These are phyloP conservation scores for Amblyopsis rosae DNA, from an alignment of 2,113 vertebrate species.

Conservation along the genomic window DNA sequence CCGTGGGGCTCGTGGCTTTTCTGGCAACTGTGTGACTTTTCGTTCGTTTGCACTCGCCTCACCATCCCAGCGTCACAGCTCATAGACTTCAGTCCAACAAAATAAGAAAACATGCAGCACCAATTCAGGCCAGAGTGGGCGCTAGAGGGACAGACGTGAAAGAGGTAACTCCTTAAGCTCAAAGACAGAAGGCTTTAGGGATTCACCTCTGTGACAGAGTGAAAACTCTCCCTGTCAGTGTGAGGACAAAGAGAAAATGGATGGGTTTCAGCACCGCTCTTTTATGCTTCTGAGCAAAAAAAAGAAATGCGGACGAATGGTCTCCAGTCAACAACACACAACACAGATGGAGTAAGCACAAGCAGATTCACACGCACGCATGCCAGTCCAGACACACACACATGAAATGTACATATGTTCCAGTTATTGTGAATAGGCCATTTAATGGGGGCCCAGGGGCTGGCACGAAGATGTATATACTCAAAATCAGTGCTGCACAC, in stretches of 20 bases:
- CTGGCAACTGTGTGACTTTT: too few species aligned
- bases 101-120: slow-evolving; percentile 41
- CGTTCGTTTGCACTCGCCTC: too few species aligned
- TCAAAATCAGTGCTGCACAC: slow-evolving; percentile 70
- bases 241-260: slow-evolving; percentile 47
- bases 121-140: slow-evolving; percentile 21
- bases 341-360: slow-evolving; percentile 31
- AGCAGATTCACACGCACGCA: slow-evolving; percentile 12
- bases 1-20: too few species aligned
- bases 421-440: slow-evolving; percentile 32
- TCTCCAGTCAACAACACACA: slow-evolving; percentile 38
- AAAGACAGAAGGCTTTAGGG: slow-evolving; percentile 10
- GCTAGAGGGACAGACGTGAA: slow-evolving; percentile 4
- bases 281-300: slow-evolving; percentile 44
- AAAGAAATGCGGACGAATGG: slow-evolving; percentile 33
- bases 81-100: slow-evolving; percentile 42
- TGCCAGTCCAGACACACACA: not conserved
- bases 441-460: slow-evolving; percentile 39
- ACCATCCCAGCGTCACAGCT: too few species aligned
- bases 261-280: slow-evolving; percentile 35
- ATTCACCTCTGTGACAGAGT: slow-evolving; percentile 26
- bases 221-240: slow-evolving; percentile 48
- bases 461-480: slow-evolving; percentile 53
- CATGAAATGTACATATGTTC: not conserved
- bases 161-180: slow-evolving; percentile 16